Evolutionary conservation across 1,140 invertebrate genomes (phyloP).

Genomic region (Papilio machaon): DNA sequence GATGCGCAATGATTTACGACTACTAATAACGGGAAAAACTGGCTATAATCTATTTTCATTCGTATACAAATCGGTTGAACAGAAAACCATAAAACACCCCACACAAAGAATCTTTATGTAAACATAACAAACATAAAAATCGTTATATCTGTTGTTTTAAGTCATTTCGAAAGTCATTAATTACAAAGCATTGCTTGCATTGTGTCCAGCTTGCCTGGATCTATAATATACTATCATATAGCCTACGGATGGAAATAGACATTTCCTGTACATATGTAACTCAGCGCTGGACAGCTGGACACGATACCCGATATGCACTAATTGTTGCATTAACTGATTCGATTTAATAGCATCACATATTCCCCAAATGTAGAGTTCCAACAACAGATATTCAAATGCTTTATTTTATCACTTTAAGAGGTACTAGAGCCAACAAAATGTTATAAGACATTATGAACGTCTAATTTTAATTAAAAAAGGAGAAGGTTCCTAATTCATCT

Average conservation of each 20-base stretch:
- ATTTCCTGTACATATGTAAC: neutral
- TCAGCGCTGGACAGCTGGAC: neutral
- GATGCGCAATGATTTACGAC: constrained; percentile 78
- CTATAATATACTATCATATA: constrained; percentile 68
- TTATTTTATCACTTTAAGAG: neutral
- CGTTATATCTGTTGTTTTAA: constrained; percentile 81
- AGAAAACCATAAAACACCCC: constrained; percentile 81
- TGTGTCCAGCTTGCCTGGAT: constrained; percentile 58
- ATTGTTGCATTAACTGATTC: neutral
- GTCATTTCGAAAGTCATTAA: constrained; percentile 80
- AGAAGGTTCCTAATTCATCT: too few relatives aligned
- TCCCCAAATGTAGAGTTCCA: constrained; percentile 37
- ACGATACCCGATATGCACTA: neutral
- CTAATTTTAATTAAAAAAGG: neutral
- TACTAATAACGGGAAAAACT: constrained; percentile 81
- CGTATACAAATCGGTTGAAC: constrained; percentile 81
- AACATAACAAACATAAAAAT: constrained; percentile 80
- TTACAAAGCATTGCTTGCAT: constrained; percentile 71
- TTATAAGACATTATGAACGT: neutral
- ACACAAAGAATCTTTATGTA: constrained; percentile 82
- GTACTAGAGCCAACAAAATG: too few relatives aligned
- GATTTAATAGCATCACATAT: neutral
- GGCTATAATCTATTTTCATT: constrained; percentile 81
- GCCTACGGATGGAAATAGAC: constrained; percentile 22
- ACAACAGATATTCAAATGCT: neutral